A percentile compares a stretch with the other conserved stretches of the same genome.
Evolutionary conservation across 2,113 vertebrate species (phyloP).

Genomic region (Quiscalus mexicanus): DNA sequence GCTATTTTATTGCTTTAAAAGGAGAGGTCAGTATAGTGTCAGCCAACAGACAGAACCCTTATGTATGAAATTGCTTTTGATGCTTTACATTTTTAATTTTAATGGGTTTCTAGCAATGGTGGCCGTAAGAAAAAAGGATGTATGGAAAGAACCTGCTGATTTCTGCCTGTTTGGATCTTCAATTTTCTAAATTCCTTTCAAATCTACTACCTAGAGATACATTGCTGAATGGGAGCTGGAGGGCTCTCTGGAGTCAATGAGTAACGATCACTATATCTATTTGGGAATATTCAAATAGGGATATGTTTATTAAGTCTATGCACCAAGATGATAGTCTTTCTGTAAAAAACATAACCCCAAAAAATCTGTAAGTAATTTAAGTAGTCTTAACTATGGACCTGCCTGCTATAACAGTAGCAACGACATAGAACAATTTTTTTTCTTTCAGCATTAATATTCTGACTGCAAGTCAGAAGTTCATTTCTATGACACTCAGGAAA

Average conservation of each 20-base stretch:
- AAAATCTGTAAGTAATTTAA: background rate
- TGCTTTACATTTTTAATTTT: background rate
- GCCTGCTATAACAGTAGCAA: background rate
- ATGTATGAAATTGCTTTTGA: background rate
- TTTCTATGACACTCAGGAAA: background rate
- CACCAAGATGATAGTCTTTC: background rate
- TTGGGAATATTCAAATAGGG: background rate
- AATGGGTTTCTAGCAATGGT: background rate
- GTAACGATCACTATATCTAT: background rate
- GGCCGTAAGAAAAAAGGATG: background rate
- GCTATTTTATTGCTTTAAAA: constrained; percentile 43
- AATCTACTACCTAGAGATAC: background rate
- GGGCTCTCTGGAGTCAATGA: background rate
- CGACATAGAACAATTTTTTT: background rate
- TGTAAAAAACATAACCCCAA: background rate
- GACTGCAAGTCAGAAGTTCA: background rate
- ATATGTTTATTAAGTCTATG: background rate
- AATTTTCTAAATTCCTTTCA: background rate
- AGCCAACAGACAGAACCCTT: constrained; percentile 36
- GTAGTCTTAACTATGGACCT: background rate
- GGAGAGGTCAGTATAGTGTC: constrained; percentile 7
- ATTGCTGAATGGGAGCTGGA: background rate
- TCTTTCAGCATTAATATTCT: background rate
- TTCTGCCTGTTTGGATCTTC: background rate
- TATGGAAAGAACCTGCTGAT: background rate